phyloP scores from a whole-genome alignment of 1,140 invertebrate species.

The Dolichoris vasculosae region DNA sequence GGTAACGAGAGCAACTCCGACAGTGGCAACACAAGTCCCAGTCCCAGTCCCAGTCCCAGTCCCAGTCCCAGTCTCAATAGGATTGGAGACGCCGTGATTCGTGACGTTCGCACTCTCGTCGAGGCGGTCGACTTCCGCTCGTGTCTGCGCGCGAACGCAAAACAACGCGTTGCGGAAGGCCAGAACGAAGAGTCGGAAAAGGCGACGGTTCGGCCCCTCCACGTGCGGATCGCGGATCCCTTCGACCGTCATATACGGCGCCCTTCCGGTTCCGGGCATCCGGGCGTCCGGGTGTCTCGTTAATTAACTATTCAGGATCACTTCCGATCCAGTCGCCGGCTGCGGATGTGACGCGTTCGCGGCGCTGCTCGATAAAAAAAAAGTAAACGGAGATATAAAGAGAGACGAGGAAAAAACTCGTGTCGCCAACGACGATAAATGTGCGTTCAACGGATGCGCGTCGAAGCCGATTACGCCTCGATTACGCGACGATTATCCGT shows the following conservation, averaged over 20 bases:
- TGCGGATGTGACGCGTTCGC: conserved; percentile 64
- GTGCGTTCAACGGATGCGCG: no score
- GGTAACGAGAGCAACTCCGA: neutral
- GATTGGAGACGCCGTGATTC: conserved; percentile 17
- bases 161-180: conserved; percentile 43
- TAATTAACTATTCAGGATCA: conserved; percentile 69
- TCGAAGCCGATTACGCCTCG: neutral
- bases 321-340: conserved; percentile 60
- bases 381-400: neutral
- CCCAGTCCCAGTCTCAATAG: neutral
- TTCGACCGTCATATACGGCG: conserved; percentile 35
- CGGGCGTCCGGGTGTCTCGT: conserved; percentile 59
- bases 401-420: neutral
- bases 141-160: neutral
- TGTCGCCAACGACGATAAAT: no score
- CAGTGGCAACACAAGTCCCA: neutral
- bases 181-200: neutral
- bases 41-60: no score
- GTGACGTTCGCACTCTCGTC: neutral
- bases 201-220: conserved; percentile 43
- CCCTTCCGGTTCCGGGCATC: conserved; percentile 60
- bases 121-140: conserved; percentile 28
- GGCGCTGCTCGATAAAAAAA: conserved; percentile 9
- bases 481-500: no score
- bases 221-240: conserved; percentile 29